Conservation (phyloP, 1,140 invertebrate species). For the Psilanteris sp. region DNA sequence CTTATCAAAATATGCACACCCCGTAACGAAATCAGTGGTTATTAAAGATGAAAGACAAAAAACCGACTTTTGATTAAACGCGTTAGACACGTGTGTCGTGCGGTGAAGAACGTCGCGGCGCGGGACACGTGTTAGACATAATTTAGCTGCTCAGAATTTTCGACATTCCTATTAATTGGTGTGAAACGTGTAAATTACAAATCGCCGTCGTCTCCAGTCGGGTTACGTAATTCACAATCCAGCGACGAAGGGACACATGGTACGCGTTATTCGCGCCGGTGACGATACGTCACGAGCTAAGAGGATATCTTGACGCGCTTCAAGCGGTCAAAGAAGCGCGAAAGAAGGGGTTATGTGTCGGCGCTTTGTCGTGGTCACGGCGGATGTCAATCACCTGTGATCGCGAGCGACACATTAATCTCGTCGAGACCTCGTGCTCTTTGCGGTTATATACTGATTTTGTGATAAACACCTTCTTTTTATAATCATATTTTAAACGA, state of each 20-base stretch:
- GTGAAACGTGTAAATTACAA: conserved; percentile 52
- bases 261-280: conserved; percentile 42
- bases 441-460: no score
- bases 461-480: no score
- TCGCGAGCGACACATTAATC: conserved; percentile 80
- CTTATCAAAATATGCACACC: conserved; percentile 21
- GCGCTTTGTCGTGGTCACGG: conserved; percentile 79
- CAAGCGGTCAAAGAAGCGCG: conserved; percentile 36
- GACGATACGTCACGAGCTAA: conserved; percentile 46
- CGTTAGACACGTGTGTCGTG: conserved; percentile 20
- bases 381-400: conserved; percentile 78
- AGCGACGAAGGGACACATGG: conserved; percentile 18
- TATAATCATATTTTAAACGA: no score
- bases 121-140: conserved; percentile 32
- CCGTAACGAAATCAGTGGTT: conserved; percentile 29
- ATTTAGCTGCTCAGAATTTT: conserved; percentile 36
- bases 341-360: conserved; percentile 71
- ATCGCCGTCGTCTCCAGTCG: conserved; percentile 12
- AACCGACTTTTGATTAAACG: conserved; percentile 28
- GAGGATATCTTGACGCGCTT: conserved; percentile 43
- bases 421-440: conserved; percentile 69
- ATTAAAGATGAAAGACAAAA: conserved; percentile 45
- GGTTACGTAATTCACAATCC: conserved; percentile 16
- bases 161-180: conserved; percentile 44
- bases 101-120: no score